Evolutionary conservation across 2,888 invertebrate species (phyloP).

Genomic region (Euzophera pinguis): DNA sequence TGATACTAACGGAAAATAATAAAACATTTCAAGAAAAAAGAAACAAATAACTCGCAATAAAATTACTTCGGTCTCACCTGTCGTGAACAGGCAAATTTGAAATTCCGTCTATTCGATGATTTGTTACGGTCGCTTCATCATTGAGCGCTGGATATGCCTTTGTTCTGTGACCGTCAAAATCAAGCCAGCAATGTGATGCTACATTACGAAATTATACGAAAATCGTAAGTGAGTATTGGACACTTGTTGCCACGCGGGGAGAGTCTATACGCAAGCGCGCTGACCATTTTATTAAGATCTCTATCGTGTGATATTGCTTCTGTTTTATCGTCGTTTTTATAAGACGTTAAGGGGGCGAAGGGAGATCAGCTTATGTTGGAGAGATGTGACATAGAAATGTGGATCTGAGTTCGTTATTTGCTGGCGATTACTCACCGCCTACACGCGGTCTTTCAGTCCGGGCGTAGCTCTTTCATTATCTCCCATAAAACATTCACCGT

Average conservation of each 20-base stretch:
- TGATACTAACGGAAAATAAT: background rate
- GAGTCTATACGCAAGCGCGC: constrained; percentile 22
- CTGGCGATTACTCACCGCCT: constrained; percentile 1
- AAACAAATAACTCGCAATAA: background rate
- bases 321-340: background rate
- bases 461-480: constrained; percentile 1
- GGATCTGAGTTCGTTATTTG: background rate
- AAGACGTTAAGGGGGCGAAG: background rate
- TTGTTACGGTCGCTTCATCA: background rate
- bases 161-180: background rate
- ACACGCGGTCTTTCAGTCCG: constrained; percentile 6
- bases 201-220: constrained; percentile 13
- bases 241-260: constrained; percentile 29
- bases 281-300: background rate
- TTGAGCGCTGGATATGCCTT: background rate
- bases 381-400: background rate
- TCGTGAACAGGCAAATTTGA: background rate
- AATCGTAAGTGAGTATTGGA: constrained; percentile 12
- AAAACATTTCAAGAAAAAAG: background rate
- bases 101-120: background rate
- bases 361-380: background rate
- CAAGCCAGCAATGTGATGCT: constrained; percentile 17
- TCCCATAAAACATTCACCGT: background rate
- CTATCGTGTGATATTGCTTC: background rate
- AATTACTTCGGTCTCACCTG: constrained; percentile 1